These are phyloP conservation scores for Amazona vittata DNA, from an alignment of 2,113 vertebrate genomes.

Conservation along the genomic window DNA sequence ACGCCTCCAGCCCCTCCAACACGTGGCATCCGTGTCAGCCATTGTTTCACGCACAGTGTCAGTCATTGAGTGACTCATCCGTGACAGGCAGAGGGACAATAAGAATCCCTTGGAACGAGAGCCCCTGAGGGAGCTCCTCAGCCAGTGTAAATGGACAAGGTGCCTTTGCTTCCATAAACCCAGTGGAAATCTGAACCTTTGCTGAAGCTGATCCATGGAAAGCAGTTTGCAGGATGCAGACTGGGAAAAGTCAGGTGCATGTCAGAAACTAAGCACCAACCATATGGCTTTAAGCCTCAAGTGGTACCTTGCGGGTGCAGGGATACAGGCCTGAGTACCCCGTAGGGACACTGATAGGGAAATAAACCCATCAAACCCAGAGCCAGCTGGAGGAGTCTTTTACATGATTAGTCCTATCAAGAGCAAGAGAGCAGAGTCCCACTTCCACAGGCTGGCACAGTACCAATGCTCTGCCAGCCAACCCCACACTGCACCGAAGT, in stretches of 20 bases:
- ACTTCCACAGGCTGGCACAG: neutral
- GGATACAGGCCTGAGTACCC: no score
- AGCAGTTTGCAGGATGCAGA: neutral
- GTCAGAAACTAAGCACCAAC: neutral
- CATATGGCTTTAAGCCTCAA: fast-evolving
- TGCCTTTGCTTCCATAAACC: neutral
- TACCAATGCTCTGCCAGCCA: neutral
- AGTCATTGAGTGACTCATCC: neutral
- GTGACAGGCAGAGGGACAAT: neutral
- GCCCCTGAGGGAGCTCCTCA: neutral
- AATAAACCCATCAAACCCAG: neutral
- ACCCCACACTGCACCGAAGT: fast-evolving
- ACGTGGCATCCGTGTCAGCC: fast-evolving
- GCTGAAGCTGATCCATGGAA: fast-evolving
- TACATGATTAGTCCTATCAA: fast-evolving
- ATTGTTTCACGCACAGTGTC: neutral
- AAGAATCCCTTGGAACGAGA: neutral
- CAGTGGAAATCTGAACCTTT: neutral
- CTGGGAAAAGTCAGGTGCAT: neutral
- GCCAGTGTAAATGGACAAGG: fast-evolving
- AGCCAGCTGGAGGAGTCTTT: neutral
- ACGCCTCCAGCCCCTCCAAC: neutral
- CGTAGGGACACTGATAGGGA: neutral
- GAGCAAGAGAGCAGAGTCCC: neutral
- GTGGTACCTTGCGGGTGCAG: neutral